A percentile compares a stretch with the other conserved stretches of the same genome.
phyloP scores from a whole-genome alignment of 2,113 vertebrate species.

The Pholis gunnellus region DNA sequence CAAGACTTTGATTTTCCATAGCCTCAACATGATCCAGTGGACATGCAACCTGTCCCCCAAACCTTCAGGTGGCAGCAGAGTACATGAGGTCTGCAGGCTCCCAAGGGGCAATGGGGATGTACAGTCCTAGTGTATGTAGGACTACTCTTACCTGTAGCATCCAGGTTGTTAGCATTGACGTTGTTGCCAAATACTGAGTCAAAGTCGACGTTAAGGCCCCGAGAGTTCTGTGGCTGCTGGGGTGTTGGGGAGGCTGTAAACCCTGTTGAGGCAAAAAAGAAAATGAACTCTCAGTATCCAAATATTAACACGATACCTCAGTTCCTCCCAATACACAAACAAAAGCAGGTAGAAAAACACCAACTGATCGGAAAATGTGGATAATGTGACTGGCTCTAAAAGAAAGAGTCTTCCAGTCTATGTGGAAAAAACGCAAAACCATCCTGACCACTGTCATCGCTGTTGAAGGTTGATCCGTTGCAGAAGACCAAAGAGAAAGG shows the following conservation, averaged over 20 bases:
- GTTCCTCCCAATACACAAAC: background rate
- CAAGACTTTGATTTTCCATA: constrained; percentile 5
- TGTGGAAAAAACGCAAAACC: too few species aligned
- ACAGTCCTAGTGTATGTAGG: background rate
- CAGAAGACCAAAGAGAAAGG: background rate
- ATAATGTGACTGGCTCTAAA: too few species aligned
- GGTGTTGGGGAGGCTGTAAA: constrained; percentile 89
- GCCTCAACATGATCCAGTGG: background rate
- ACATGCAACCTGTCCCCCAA: background rate
- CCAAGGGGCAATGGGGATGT: background rate
- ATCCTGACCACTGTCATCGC: background rate
- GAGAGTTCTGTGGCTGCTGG: constrained; percentile 88
- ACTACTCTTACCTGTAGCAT: constrained; percentile 88
- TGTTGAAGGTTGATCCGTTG: background rate
- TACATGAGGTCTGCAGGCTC: background rate
- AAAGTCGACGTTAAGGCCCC: constrained; percentile 95
- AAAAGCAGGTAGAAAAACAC: background rate
- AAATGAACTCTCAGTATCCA: background rate
- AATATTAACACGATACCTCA: background rate
- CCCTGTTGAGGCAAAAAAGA: constrained; percentile 76
- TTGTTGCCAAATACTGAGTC: constrained; percentile 98
- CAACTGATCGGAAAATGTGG: background rate
- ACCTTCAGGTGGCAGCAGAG: constrained; percentile 31
- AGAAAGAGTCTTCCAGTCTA: background rate
- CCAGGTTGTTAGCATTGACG: constrained; percentile 85